Conservation (phyloP, 1,140 invertebrate species). For the Drosophila suzukii region DNA sequence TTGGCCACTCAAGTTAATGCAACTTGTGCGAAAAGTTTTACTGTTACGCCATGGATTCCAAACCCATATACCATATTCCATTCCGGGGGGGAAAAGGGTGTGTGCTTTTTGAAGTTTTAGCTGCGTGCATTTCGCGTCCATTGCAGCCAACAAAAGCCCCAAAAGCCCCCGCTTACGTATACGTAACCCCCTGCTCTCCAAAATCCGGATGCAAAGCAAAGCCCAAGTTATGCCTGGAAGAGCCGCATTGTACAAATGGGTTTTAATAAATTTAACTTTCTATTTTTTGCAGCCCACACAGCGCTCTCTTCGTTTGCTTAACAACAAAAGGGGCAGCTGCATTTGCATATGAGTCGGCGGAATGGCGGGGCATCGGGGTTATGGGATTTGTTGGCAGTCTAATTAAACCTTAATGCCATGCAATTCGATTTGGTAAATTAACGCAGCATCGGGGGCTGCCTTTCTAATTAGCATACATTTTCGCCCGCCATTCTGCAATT, state of each 20-base stretch:
- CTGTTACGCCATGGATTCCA: slow-evolving; percentile 57
- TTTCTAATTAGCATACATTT: slow-evolving; percentile 74
- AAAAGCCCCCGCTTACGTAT: slow-evolving; percentile 35
- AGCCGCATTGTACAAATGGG: slow-evolving; percentile 71
- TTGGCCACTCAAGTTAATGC: slow-evolving; percentile 67
- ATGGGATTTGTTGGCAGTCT: slow-evolving; percentile 35
- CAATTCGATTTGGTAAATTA: slow-evolving; percentile 75
- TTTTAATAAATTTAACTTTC: slow-evolving; percentile 72
- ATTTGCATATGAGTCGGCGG: slow-evolving; percentile 30
- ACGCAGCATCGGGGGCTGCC: slow-evolving; percentile 48
- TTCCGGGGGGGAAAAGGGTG: neutral
- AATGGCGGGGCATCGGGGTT: slow-evolving; percentile 5
- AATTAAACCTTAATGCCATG: slow-evolving; percentile 72
- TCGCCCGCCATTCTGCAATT: slow-evolving; percentile 49
- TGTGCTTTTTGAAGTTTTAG: slow-evolving; percentile 73
- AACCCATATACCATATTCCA: slow-evolving; percentile 20
- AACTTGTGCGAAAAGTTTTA: slow-evolving; percentile 60
- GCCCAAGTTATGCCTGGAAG: slow-evolving; percentile 57
- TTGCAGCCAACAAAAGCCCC: slow-evolving; percentile 52
- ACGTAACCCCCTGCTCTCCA: slow-evolving; percentile 1
- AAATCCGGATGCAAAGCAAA: slow-evolving; percentile 14
- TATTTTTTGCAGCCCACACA: slow-evolving; percentile 3
- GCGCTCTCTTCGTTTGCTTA: slow-evolving; percentile 27
- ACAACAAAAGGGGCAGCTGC: slow-evolving; percentile 32
- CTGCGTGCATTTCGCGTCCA: slow-evolving; percentile 74